Evolutionary conservation across 2,113 vertebrate species (phyloP).

Genomic region (Pygoscelis adeliae): DNA sequence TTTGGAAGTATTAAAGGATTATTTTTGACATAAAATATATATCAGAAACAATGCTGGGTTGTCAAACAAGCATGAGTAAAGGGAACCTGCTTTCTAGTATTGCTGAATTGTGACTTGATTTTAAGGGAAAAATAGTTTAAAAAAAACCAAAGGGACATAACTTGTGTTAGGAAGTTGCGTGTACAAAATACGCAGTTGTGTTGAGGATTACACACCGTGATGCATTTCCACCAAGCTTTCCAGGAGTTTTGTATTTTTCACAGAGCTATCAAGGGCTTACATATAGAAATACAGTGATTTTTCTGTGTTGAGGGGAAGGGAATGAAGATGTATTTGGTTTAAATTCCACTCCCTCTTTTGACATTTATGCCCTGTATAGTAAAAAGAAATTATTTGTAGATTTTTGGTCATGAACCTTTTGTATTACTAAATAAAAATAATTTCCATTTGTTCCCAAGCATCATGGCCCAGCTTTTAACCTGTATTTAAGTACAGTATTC

Average conservation of each 20-base stretch:
- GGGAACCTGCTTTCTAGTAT: background rate
- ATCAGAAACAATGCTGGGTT: background rate
- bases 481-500: background rate
- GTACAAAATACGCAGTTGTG: background rate
- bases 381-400: background rate
- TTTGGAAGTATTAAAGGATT: conserved; percentile 49
- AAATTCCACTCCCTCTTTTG: background rate
- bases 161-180: background rate
- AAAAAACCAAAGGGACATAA: background rate
- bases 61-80: background rate
- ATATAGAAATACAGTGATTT: background rate
- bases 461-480: background rate
- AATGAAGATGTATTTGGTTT: background rate
- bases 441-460: conserved; percentile 13
- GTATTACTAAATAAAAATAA: background rate
- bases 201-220: background rate
- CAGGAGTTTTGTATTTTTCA: background rate
- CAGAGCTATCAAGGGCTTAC: background rate
- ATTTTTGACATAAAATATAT: conserved; percentile 17
- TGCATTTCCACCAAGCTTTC: background rate
- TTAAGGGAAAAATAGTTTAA: background rate
- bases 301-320: background rate
- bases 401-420: background rate
- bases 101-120: background rate
- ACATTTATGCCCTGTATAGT: background rate